Evolutionary conservation across 2,113 vertebrate species (phyloP).

Genomic region (Steatornis caripensis): DNA sequence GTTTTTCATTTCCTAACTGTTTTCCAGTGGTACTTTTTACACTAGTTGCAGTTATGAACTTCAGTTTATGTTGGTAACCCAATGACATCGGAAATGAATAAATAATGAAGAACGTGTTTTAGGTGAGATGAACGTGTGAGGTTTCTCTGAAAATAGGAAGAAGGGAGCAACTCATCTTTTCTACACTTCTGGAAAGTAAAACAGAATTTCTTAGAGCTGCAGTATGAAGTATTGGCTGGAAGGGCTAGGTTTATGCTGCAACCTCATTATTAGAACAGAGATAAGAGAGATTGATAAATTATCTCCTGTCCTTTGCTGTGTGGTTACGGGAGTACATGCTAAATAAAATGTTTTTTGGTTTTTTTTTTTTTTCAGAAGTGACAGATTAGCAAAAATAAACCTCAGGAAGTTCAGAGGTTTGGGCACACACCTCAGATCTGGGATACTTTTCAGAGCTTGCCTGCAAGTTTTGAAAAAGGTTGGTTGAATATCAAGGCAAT

Average conservation of each 20-base stretch:
- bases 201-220: neutral
- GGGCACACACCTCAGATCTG: neutral
- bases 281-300: neutral
- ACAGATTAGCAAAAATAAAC: neutral
- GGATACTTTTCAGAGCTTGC: neutral
- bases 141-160: conserved; percentile 35
- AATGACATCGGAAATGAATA: neutral
- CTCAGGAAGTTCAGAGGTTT: neutral
- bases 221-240: neutral
- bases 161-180: neutral
- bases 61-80: neutral
- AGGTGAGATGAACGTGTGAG: neutral
- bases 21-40: neutral
- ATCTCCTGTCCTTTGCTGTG: neutral
- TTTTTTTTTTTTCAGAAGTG: neutral
- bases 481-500: neutral
- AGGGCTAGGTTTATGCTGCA: neutral
- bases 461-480: neutral
- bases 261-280: neutral
- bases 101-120: neutral
- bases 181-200: conserved; percentile 1
- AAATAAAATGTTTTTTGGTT: neutral
- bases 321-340: neutral
- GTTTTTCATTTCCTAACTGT: neutral
- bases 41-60: neutral